phyloP scores from a whole-genome alignment of 2,797 vertebrate genomes.

The Onychomys arenicola region DNA sequence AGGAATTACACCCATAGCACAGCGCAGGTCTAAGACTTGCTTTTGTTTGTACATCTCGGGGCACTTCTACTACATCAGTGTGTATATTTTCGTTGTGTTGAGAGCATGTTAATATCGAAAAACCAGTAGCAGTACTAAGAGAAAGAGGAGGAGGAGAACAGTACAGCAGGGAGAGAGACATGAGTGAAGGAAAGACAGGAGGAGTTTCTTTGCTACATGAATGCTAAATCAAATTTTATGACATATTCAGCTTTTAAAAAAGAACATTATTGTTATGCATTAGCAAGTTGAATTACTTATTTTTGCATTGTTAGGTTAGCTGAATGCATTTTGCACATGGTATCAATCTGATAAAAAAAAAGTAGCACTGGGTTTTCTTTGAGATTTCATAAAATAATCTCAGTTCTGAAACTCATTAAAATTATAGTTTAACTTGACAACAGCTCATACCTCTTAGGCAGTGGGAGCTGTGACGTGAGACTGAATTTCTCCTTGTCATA shows the following conservation, averaged over 20 bases:
- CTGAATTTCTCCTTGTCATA: constrained; percentile 49
- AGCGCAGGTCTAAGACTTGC: neutral
- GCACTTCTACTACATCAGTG: neutral
- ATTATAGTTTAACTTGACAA: neutral
- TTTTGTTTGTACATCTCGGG: neutral
- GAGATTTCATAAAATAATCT: constrained; percentile 5
- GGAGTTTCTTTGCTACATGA: neutral
- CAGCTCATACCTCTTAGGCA: constrained; percentile 30
- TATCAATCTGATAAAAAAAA: neutral
- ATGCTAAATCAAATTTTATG: neutral
- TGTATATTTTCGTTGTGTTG: neutral
- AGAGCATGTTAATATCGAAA: neutral
- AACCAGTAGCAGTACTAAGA: neutral
- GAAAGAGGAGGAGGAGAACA: neutral
- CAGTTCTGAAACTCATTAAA: constrained; percentile 24
- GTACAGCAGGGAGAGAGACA: neutral
- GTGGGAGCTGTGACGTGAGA: neutral
- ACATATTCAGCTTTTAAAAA: neutral
- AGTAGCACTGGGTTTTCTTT: neutral
- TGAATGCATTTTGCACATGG: neutral
- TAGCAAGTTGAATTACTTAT: constrained; percentile 25
- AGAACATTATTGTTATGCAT: neutral
- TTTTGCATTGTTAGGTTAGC: constrained; percentile 31
- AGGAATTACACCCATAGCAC: neutral
- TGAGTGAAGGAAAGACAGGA: neutral